Conservation (phyloP, 2,113 vertebrate species). For the Peromyscus maniculatus region DNA sequence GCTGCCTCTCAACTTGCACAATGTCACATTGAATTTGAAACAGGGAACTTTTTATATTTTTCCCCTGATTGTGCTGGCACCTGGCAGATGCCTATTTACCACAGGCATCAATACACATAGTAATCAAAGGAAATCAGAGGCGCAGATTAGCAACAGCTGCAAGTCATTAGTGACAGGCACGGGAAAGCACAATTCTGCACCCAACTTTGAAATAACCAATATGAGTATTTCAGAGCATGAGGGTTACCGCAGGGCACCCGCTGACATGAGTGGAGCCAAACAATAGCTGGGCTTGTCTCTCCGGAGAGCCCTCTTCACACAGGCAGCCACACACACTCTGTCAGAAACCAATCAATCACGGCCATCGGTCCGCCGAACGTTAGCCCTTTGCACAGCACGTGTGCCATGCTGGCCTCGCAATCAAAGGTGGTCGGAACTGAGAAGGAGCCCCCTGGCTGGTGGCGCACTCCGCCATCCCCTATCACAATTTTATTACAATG, state of each 20-base stretch:
- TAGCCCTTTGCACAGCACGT: constrained; percentile 64
- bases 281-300: constrained; percentile 90
- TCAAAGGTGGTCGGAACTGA: not conserved
- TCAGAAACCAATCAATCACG: constrained; percentile 80
- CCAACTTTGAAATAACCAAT: constrained; percentile 90
- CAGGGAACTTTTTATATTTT: constrained; percentile 93
- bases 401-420: rapidly evolving
- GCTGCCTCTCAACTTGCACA: constrained; percentile 90
- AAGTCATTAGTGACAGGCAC: constrained; percentile 93
- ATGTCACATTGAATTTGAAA: constrained; percentile 93
- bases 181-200: constrained; percentile 91
- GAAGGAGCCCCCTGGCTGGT: constrained; percentile 22
- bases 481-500: not conserved
- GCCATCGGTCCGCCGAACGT: constrained; percentile 58
- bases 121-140: constrained; percentile 93
- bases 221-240: constrained; percentile 87
- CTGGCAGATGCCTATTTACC: constrained; percentile 94
- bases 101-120: constrained; percentile 93
- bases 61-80: constrained; percentile 92
- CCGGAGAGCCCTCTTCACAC: constrained; percentile 78
- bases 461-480: not conserved
- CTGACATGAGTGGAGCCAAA: constrained; percentile 85
- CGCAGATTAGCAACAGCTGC: constrained; percentile 93
- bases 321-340: constrained; percentile 48
- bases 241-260: constrained; percentile 89